Evolutionary conservation across 2,797 vertebrate species (phyloP).

Genomic region (Phrynocephalus vlangalii): DNA sequence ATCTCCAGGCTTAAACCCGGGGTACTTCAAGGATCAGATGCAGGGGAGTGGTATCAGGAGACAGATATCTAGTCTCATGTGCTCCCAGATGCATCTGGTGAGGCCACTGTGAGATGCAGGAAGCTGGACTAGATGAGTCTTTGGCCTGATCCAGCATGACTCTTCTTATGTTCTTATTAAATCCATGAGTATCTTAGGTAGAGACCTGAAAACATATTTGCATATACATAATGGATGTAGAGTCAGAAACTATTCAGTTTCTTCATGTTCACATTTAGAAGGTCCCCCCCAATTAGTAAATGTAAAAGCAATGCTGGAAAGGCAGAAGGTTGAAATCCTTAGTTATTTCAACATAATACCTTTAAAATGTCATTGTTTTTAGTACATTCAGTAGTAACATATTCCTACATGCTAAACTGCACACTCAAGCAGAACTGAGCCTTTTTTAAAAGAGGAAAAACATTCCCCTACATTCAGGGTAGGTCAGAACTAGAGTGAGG

Average conservation of each 20-base stretch:
- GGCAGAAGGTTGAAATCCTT: conserved; percentile 2
- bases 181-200: conserved; percentile 19
- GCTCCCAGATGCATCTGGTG: too few species aligned
- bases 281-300: background rate
- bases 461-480: background rate
- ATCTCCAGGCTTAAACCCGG: too few species aligned
- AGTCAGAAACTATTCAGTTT: conserved; percentile 9
- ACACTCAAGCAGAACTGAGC: background rate
- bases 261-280: conserved; percentile 4
- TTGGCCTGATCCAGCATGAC: too few species aligned
- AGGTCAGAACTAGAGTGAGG: background rate
- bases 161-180: background rate
- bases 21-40: too few species aligned
- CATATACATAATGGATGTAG: conserved; percentile 24
- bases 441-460: background rate
- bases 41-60: too few species aligned
- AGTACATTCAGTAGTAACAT: background rate
- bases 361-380: background rate
- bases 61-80: too few species aligned
- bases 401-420: background rate
- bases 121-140: too few species aligned
- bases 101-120: too few species aligned
- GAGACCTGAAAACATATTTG: conserved; percentile 17
- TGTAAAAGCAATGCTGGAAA: background rate
- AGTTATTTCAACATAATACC: conserved; percentile 10